Evolutionary conservation across 2,888 invertebrate genomes (phyloP), one percentile per base, ranked within the genome.

Genomic region (Homarus gammarus): DNA sequence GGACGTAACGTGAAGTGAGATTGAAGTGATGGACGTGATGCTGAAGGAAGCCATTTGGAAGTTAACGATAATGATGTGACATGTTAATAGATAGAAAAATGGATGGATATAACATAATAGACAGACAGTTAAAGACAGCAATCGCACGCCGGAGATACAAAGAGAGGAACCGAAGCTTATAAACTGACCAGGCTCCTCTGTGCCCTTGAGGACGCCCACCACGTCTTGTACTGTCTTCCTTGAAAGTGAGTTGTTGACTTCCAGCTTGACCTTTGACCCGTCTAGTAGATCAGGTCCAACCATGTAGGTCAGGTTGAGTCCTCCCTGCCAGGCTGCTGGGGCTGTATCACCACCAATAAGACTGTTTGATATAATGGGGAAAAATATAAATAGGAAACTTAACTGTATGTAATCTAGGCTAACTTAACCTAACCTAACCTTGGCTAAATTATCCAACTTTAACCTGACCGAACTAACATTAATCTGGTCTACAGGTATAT

Each of bases 181-280:
- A n/a, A 27, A 27, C 84, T 73, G 2, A 84, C 84, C 84, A 56
- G 84, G 84, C 64, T 84, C 84, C 44, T 56, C 38, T 2, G 36
- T 2, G 1, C 84, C 84, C 38, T 36, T n/a, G 15, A 84, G 18
- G 33, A 64, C 5, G 0, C 72, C 75, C 56, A 84, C 33, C 38
- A 84, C 84, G 27, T 84, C 44, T 8, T 56, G 15, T 40, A 84
- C 40, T 18, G 75, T 61, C 84, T 73, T 73, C 27, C 2, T 38
- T 18, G 44, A 27, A 33, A 31, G 38, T 10, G 36, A 8, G 33
- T 84, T 75, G 38, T 36, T 75, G 38, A 75, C 75, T 38, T 38
- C 8, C 36, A 84, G n/a, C 18, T 31, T 12, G n/a, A 84, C 40
- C 75, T 75, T 27, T 8, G 15, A 27, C 27, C 75, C 61, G 3